phyloP scores from a whole-genome alignment of 2,113 vertebrate species.

The Pangasianodon hypophthalmus region DNA sequence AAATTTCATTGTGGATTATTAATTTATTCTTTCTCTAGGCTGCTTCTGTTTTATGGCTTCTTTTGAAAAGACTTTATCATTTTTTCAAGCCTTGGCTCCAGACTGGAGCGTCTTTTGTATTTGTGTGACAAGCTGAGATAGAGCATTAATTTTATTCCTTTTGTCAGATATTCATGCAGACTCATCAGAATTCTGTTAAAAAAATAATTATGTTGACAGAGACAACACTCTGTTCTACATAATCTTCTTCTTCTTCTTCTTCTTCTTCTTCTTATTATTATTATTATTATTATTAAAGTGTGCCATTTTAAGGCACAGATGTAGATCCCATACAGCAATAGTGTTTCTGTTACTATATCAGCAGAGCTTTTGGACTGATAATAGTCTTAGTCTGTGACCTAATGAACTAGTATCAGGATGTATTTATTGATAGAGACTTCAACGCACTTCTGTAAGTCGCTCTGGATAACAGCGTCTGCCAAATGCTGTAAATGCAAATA shows the following conservation, averaged over 20 bases:
- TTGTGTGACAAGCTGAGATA: neutral
- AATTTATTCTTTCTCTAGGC: neutral
- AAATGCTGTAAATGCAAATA: no score
- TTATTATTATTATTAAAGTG: no score
- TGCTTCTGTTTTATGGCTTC: neutral
- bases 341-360: no score
- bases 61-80: neutral
- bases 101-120: neutral
- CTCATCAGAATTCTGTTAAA: neutral
- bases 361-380: no score
- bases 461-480: no score
- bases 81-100: neutral
- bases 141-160: neutral
- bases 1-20: conserved; percentile 1
- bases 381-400: no score
- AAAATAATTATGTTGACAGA: neutral
- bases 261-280: no score
- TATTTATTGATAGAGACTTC: no score
- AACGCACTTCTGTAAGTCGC: no score
- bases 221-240: neutral
- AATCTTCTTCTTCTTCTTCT: no score
- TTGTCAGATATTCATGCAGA: neutral
- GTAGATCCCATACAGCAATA: neutral
- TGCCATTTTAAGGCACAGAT: neutral
- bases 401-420: no score